Evolutionary conservation across 1,140 invertebrate genomes (phyloP), one percentile per base, ranked within the genome.

Genomic region (Listronotus oregonensis): DNA sequence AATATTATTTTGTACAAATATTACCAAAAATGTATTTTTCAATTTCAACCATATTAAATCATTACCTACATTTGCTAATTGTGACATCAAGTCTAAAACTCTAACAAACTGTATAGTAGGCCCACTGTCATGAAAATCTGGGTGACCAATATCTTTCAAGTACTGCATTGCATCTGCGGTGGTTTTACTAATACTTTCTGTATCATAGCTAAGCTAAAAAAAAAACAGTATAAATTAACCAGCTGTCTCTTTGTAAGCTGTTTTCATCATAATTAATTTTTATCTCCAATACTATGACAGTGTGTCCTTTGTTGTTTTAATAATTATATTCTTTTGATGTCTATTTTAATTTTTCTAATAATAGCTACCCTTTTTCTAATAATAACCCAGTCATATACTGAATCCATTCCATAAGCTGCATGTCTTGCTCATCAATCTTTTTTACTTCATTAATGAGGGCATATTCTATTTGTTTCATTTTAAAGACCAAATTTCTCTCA

Each of bases 321-420:
- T n/a, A n/a, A n/a, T n/a, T n/a, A n/a, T n/a, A n/a, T n/a, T n/a
- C n/a, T n/a, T n/a, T n/a, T n/a, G n/a, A n/a, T n/a, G n/a, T n/a
- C n/a, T 27, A 27, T 27, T 27, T 27, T 27, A n/a, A n/a, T 27
- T 27, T 27, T 27, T 27, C 5, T 3, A 27, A 27, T 27, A 27
- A 3, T 27, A 27, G 2, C 32, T 43, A 64, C 62, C 54, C 62
- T 47, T 64, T 64, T 64, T 50, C 27, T 64, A 11, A 57, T 56
- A 14, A 64, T 58, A 15, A 50, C 56, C 62, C 62, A 64, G 34
- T 64, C 62, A 39, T 18, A 63, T 32, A 40, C 49, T 15, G 14
- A 15, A 12, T 52, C 50, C 31, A 18, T 15, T 12, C 42, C 17
- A 40, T 56, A 50, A 34, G 3, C 12, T 18, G 18, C 10, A 64